These are phyloP conservation scores for Strigamia maritima DNA, from an alignment of 2,888 invertebrate species.

Conservation along the genomic window DNA sequence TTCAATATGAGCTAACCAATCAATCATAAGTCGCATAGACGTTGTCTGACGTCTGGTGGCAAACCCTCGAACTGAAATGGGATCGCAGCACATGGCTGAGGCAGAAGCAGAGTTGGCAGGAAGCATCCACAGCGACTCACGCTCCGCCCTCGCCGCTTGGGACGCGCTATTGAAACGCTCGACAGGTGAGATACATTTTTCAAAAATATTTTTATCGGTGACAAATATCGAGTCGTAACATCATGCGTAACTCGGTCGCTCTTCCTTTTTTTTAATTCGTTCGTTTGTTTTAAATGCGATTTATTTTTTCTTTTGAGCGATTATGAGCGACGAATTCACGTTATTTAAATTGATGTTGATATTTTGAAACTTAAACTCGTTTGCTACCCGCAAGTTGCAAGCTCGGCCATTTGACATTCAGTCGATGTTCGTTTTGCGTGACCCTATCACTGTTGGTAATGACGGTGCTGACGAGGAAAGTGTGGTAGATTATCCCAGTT, in stretches of 20 bases:
- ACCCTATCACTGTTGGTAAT: constrained; percentile 4
- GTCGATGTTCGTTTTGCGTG: background rate
- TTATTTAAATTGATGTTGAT: background rate
- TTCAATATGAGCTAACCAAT: background rate
- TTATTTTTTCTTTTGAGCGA: background rate
- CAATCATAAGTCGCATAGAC: background rate
- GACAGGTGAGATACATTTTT: background rate
- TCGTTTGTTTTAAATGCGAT: background rate
- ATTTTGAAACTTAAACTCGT: background rate
- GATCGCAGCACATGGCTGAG: background rate
- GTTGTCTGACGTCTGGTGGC: background rate
- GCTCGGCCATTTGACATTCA: background rate
- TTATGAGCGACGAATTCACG: background rate
- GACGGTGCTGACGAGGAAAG: constrained; percentile 4
- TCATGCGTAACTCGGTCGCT: background rate
- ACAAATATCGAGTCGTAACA: background rate
- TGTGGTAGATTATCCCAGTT: background rate
- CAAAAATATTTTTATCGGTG: background rate
- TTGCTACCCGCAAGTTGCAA: background rate
- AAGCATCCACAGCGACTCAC: background rate
- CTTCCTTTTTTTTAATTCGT: background rate
- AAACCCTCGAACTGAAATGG: background rate
- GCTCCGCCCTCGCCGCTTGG: constrained; percentile 4
- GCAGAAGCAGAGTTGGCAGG: constrained; percentile 4
- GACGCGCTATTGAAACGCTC: background rate